Evolutionary conservation across 2,113 vertebrate species (phyloP).

Genomic region (human (Homo sapiens)): GRCh38 chr6:156650001-156650500

Average conservation of each 20-base stretch:
- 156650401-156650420: not conserved
- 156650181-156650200: not conserved
- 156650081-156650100: not conserved
- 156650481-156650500: not conserved
- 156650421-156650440: not conserved
- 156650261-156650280: not conserved
- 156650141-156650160: not conserved
- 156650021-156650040: not conserved
- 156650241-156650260: not conserved
- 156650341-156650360: not conserved
- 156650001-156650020: not conserved
- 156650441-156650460: not conserved
- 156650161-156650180: fast-evolving
- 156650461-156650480: not conserved
- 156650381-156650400: not conserved
- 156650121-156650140: not conserved
- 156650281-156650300: not conserved
- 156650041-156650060: not conserved
- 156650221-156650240: not conserved
- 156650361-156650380: too few relatives aligned
- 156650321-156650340: not conserved
- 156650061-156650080: not conserved
- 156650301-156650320: not conserved
- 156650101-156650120: not conserved
- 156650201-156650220: too few relatives aligned